Percentiles rank a stretch among this genome's conserved stretches.
Conservation (phyloP, 2,888 invertebrate genomes). For the Sepiola atlantica region DNA sequence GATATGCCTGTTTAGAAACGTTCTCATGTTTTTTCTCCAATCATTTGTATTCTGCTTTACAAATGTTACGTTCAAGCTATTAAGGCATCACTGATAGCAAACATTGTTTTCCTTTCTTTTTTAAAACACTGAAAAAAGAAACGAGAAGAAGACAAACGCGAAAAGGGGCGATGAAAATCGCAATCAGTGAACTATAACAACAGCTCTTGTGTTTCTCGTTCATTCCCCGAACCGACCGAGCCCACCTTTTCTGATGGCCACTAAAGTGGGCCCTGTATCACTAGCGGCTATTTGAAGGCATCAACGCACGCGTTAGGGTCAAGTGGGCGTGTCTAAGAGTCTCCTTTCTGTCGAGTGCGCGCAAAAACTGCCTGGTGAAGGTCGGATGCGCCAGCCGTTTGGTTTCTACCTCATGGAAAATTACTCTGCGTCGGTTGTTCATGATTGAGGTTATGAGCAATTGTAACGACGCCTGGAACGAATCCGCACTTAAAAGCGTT, state of each 20-base stretch:
- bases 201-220: not conserved
- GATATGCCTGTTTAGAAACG: not conserved
- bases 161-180: not conserved
- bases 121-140: not conserved
- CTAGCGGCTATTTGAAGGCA: not conserved
- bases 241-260: not conserved
- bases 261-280: constrained; percentile 15
- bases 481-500: not conserved
- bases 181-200: not conserved
- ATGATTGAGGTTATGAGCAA: not conserved
- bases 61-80: not conserved
- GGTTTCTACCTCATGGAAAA: not conserved
- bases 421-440: not conserved
- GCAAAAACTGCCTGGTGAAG: not conserved
- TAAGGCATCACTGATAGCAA: not conserved
- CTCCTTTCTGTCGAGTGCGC: not conserved
- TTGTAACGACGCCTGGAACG: not conserved
- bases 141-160: not conserved
- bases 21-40: not conserved
- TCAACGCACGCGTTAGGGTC: not conserved
- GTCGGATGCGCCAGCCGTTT: not conserved
- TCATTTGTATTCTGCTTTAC: not conserved
- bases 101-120: not conserved
- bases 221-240: not conserved
- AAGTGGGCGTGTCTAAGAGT: constrained; percentile 9